phyloP scores from a whole-genome alignment of 2,797 vertebrate species.

The Sebastes taczanowskii region DNA sequence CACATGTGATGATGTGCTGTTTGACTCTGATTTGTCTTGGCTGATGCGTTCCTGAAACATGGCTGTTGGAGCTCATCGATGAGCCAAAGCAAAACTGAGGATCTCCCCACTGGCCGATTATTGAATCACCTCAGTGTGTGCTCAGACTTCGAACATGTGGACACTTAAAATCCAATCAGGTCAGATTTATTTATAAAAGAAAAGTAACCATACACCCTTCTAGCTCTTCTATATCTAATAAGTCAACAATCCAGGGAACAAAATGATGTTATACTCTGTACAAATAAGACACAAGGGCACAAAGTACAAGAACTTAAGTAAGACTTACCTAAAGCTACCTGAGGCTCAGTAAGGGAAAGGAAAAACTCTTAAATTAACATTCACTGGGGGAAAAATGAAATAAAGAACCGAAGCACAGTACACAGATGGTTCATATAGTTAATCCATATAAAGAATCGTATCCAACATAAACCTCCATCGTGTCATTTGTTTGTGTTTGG shows the following conservation, averaged over 20 bases:
- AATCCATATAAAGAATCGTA: slow-evolving; percentile 40
- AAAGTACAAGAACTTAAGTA: background rate
- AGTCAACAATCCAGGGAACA: background rate
- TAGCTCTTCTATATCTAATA: background rate
- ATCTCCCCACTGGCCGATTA: slow-evolving; percentile 18
- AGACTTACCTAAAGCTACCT: background rate
- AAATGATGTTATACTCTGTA: background rate
- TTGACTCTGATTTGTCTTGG: slow-evolving; percentile 45
- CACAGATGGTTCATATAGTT: slow-evolving; percentile 26
- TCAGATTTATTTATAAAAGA: slow-evolving; percentile 36
- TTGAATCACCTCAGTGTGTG: slow-evolving; percentile 34
- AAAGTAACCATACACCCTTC: background rate
- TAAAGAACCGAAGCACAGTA: background rate
- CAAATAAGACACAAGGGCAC: background rate
- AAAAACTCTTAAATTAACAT: background rate
- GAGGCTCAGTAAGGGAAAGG: background rate
- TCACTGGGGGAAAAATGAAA: background rate
- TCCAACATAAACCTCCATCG: slow-evolving; percentile 8
- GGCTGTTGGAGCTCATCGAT: slow-evolving; percentile 12
- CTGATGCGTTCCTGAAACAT: slow-evolving; percentile 15
- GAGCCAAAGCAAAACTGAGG: slow-evolving; percentile 38
- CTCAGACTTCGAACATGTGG: slow-evolving; percentile 5
- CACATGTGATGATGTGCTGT: slow-evolving; percentile 13
- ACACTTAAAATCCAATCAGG: slow-evolving; percentile 37
- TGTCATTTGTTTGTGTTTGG: slow-evolving; percentile 58